These are phyloP conservation scores for Aurelia aurita complex sp. Pacific DNA, from an alignment of 30 jellyfish, hydroid and myxozoan species.

Conservation along the genomic window DNA sequence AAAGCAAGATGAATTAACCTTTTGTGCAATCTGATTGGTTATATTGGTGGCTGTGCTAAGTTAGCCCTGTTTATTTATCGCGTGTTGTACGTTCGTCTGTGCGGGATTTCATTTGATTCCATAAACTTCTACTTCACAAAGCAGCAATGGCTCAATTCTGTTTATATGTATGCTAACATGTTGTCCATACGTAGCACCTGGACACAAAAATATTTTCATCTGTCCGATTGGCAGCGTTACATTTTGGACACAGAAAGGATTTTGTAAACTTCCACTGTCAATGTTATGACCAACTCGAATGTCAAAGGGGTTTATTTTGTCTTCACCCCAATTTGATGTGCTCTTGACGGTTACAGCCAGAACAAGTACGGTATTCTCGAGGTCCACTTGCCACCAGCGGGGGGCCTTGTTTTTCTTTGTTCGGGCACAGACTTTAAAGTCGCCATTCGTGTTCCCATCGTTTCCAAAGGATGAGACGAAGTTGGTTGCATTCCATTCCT, in stretches of 20 bases:
- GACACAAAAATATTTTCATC: neutral
- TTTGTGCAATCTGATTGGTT: too few species aligned
- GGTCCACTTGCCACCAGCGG: constrained; percentile 7
- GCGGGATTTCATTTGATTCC: neutral
- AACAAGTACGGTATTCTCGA: neutral
- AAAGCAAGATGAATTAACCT: too few species aligned
- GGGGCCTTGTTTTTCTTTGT: neutral
- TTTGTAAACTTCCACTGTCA: neutral
- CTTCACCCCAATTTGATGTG: neutral
- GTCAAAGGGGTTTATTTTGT: neutral
- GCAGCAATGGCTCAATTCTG: neutral
- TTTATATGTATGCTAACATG: neutral
- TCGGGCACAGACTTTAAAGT: neutral
- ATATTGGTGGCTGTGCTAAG: too few species aligned
- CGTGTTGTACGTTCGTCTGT: too few species aligned
- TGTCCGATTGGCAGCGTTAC: neutral
- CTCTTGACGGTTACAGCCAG: neutral
- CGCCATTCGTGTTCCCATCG: neutral
- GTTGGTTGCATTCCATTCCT: neutral
- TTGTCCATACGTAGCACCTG: neutral
- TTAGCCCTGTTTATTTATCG: too few species aligned
- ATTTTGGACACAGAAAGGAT: neutral
- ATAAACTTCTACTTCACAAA: neutral
- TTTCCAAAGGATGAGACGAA: neutral
- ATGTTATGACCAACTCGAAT: neutral